phyloP scores from a whole-genome alignment of 2,888 invertebrate genomes.

The Drosophila meridionalis region DNA sequence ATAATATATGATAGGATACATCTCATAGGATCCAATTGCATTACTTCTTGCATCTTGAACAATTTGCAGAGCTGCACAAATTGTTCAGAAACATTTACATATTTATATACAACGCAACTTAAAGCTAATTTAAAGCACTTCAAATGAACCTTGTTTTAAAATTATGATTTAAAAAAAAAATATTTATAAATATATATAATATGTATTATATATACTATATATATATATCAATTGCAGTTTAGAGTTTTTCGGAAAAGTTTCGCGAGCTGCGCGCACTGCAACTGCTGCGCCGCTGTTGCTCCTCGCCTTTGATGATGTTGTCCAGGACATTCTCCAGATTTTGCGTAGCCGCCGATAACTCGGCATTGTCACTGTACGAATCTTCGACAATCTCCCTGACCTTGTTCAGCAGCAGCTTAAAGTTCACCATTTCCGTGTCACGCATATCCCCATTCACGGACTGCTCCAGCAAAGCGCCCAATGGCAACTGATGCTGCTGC shows the following conservation, averaged over 20 bases:
- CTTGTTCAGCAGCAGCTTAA: slow-evolving; percentile 82
- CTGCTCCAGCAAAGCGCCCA: slow-evolving; percentile 62
- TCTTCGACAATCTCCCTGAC: slow-evolving; percentile 85
- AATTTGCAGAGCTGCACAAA: slow-evolving; percentile 26
- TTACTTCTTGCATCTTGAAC: slow-evolving; percentile 21
- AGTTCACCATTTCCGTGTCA: slow-evolving; percentile 84
- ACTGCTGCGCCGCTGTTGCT: slow-evolving; percentile 75
- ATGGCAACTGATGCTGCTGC: slow-evolving; percentile 35
- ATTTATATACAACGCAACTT: slow-evolving; percentile 15
- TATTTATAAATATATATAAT: neutral
- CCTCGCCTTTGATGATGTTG: slow-evolving; percentile 83
- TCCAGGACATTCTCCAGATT: slow-evolving; percentile 84
- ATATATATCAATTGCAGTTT: neutral
- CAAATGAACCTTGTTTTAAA: slow-evolving; percentile 6
- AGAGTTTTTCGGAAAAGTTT: neutral
- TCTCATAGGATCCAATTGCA: slow-evolving; percentile 11
- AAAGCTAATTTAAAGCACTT: slow-evolving; percentile 33
- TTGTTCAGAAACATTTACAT: slow-evolving; percentile 31
- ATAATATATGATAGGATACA: slow-evolving; percentile 25
- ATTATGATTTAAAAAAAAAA: neutral
- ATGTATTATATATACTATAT: neutral
- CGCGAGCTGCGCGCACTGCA: slow-evolving; percentile 41
- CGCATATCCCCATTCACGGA: slow-evolving; percentile 59
- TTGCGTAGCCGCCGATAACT: slow-evolving; percentile 84
- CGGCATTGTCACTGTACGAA: slow-evolving; percentile 84